These are phyloP conservation scores for Prolemur simus DNA, from an alignment of 2,113 vertebrate genomes.

Conservation along the genomic window DNA sequence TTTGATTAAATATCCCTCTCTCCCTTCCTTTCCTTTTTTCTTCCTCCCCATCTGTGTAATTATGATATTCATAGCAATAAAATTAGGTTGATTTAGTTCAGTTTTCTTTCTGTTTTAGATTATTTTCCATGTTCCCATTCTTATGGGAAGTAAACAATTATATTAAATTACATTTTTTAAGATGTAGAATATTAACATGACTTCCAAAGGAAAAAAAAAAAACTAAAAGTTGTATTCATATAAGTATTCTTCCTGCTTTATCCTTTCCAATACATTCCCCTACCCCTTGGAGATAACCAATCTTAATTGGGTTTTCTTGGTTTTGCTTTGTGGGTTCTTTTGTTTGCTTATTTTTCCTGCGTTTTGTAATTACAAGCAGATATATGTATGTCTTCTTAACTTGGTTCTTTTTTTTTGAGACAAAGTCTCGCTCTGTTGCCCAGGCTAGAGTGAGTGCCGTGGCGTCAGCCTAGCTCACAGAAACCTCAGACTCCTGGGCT, in stretches of 20 bases:
- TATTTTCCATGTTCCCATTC: not conserved
- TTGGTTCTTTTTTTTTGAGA: too few species aligned
- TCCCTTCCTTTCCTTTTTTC: not conserved
- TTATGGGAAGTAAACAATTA: not conserved
- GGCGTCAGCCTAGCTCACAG: too few species aligned
- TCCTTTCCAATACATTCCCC: not conserved
- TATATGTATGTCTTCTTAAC: not conserved
- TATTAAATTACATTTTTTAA: not conserved
- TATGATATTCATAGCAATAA: not conserved
- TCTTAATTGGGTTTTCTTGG: not conserved
- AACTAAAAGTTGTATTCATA: not conserved
- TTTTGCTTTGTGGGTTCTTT: not conserved
- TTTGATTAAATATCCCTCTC: not conserved
- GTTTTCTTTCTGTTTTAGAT: not conserved
- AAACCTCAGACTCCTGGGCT: too few species aligned
- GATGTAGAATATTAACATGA: not conserved
- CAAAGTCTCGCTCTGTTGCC: too few species aligned
- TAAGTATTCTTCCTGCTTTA: not conserved
- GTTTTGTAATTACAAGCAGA: not conserved
- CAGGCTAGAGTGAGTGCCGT: too few species aligned
- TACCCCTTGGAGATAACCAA: not conserved
- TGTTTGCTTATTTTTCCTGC: not conserved
- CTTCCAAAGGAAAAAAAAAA: not conserved
- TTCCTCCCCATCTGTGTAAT: not conserved
- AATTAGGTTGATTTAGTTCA: not conserved